Conservation (phyloP, 2,888 invertebrate species). For the Cosmia pyralina region DNA sequence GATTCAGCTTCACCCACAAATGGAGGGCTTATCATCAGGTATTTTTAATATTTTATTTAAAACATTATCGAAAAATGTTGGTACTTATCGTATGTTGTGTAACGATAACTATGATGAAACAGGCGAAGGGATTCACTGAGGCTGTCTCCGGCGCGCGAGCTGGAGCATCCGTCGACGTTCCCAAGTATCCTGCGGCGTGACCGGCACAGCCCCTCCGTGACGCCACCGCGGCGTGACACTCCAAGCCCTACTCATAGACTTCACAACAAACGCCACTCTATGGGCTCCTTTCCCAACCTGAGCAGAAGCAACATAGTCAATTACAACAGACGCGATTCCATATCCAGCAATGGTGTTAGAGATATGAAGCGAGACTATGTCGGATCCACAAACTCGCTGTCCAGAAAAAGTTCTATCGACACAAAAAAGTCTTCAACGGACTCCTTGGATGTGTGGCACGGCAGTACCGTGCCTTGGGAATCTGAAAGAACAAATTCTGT, state of each 20-base stretch:
- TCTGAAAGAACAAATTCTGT: constrained; percentile 91
- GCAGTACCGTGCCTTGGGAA: constrained; percentile 92
- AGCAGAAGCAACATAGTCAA: constrained; percentile 82
- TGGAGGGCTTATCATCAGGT: constrained; percentile 87
- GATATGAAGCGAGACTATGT: constrained; percentile 90
- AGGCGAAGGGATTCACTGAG: constrained; percentile 91
- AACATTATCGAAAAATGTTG: constrained; percentile 7
- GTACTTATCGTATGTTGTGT: constrained; percentile 31
- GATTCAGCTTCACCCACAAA: constrained; percentile 88
- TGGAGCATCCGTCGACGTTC: constrained; percentile 93
- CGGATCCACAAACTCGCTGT: constrained; percentile 83
- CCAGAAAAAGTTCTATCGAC: constrained; percentile 88
- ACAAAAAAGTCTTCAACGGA: constrained; percentile 92
- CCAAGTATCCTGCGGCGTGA: constrained; percentile 92
- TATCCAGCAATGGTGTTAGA: constrained; percentile 80
- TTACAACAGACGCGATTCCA: constrained; percentile 85
- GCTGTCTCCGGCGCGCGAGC: constrained; percentile 89
- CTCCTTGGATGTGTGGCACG: constrained; percentile 93
- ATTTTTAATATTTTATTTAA: constrained; percentile 51
- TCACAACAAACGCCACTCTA: constrained; percentile 83
- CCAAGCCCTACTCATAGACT: constrained; percentile 84
- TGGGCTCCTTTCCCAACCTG: constrained; percentile 86
- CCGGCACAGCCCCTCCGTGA: constrained; percentile 86
- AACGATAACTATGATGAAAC: constrained; percentile 71
- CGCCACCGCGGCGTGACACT: constrained; percentile 87